These are phyloP conservation scores for Pelecanoides urinatrix DNA, from an alignment of 2,113 vertebrate genomes.

Conservation along the genomic window DNA sequence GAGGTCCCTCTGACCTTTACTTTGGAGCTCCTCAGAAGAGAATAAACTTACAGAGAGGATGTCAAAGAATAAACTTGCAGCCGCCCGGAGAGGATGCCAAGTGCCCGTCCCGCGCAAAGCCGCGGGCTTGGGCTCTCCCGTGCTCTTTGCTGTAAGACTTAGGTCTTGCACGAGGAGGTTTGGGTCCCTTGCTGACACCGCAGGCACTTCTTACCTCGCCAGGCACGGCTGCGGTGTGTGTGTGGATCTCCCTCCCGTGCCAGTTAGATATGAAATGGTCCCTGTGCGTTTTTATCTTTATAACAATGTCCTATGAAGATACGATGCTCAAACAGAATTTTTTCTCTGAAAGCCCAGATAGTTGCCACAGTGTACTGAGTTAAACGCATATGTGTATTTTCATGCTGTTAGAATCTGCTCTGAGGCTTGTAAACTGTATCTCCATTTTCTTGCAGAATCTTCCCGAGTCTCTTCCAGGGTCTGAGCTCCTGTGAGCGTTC, in stretches of 20 bases:
- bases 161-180: background rate
- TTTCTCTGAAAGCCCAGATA: background rate
- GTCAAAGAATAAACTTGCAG: background rate
- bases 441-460: background rate
- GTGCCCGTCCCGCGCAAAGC: background rate
- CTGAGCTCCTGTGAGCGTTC: accelerated
- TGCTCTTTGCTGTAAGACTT: background rate
- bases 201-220: background rate
- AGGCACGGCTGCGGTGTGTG: background rate
- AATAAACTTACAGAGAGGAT: background rate
- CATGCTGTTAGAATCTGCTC: background rate
- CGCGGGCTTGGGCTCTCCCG: background rate
- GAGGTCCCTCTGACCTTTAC: background rate
- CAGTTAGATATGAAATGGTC: background rate
- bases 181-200: background rate
- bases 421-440: background rate
- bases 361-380: background rate
- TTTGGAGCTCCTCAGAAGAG: background rate
- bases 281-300: background rate
- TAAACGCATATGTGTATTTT: background rate
- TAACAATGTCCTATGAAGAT: background rate
- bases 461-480: background rate
- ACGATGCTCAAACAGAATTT: background rate
- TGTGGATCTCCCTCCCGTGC: background rate
- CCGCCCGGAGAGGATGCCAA: background rate